These are phyloP conservation scores for Phortica variegata DNA, from an alignment of 1,140 invertebrate genomes.

Conservation along the genomic window DNA sequence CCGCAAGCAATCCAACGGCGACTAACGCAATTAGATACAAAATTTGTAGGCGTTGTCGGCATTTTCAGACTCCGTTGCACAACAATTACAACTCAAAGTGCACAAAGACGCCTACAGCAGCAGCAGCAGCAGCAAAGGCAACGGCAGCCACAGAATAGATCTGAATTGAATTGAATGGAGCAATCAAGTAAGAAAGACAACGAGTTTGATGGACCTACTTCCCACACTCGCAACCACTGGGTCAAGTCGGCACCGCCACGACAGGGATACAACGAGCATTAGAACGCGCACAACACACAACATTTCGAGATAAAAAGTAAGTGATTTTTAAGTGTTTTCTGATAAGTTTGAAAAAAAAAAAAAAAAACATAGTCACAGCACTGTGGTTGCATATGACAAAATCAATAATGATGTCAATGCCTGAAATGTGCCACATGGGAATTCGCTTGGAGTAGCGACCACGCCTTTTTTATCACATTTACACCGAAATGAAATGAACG, in stretches of 20 bases:
- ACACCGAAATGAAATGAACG: no score
- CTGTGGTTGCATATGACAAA: no score
- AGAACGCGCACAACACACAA: constrained; percentile 14
- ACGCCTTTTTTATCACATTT: no score
- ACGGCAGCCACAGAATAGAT: neutral
- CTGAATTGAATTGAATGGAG: constrained; percentile 19
- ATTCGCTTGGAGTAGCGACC: no score
- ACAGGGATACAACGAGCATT: no score
- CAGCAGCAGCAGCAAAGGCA: neutral
- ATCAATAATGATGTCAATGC: no score
- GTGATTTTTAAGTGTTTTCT: constrained; percentile 31
- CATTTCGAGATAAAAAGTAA: constrained; percentile 24
- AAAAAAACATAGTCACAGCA: constrained; percentile 2
- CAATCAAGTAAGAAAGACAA: neutral
- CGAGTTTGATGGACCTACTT: constrained; percentile 25
- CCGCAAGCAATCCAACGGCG: no score
- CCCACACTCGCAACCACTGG: constrained; percentile 28
- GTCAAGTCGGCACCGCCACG: no score
- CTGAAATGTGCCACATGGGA: no score
- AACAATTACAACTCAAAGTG: constrained; percentile 8
- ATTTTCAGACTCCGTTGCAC: no score
- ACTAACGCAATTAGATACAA: no score
- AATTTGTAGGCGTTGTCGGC: no score
- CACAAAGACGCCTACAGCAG: neutral
- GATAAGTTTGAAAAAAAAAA: constrained; percentile 29